Percentiles rank a stretch among this genome's conserved stretches.
Conservation (phyloP, 2,113 vertebrate genomes). For the Zeus faber region DNA sequence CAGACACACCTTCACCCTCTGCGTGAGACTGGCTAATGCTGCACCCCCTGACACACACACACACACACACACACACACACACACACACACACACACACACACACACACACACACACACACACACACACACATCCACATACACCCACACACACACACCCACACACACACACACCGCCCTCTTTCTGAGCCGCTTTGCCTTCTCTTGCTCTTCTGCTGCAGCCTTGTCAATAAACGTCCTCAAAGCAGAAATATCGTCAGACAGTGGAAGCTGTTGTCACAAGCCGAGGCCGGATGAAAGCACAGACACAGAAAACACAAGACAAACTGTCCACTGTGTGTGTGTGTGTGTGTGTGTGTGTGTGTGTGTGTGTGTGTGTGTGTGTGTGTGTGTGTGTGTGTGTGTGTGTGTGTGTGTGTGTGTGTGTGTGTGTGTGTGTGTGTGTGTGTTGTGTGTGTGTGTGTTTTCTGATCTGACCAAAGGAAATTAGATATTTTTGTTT, state of each 20-base stretch:
- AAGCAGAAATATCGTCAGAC: slow-evolving; percentile 13
- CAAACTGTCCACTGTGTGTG: too few relatives aligned
- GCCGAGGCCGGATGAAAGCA: slow-evolving; percentile 1
- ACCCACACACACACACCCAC: background rate
- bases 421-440: too few relatives aligned
- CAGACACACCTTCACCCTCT: slow-evolving; percentile 81
- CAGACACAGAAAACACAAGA: background rate
- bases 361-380: too few relatives aligned
- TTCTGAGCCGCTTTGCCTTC: slow-evolving; percentile 63
- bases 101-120: background rate
- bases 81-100: slow-evolving; percentile 8
- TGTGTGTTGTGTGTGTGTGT: too few relatives aligned
- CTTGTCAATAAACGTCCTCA: slow-evolving; percentile 28
- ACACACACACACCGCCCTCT: background rate
- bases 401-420: too few relatives aligned
- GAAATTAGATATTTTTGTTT: too few relatives aligned
- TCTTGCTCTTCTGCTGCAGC: slow-evolving; percentile 45
- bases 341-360: too few relatives aligned
- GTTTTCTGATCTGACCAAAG: too few relatives aligned
- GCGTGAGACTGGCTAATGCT: slow-evolving; percentile 63
- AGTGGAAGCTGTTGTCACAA: background rate
- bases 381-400: too few relatives aligned
- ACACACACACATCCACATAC: too few relatives aligned
- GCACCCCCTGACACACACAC: background rate
- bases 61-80: background rate